Conservation (phyloP, 2,888 invertebrate species). For the Julus scanicus region DNA sequence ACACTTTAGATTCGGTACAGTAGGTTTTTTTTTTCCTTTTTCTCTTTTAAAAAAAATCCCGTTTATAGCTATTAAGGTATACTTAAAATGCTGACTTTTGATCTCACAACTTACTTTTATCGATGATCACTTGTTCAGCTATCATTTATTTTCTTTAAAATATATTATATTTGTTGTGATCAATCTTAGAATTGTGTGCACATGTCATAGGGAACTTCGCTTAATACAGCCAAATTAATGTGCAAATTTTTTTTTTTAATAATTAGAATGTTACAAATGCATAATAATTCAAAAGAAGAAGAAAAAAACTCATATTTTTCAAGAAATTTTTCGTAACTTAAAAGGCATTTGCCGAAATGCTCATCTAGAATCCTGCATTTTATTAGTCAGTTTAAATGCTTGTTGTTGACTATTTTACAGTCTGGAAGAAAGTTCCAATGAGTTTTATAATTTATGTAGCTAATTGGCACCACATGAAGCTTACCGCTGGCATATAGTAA, state of each 20-base stretch:
- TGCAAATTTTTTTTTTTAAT: constrained; percentile 1
- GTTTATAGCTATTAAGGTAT: constrained; percentile 38
- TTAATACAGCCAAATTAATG: constrained; percentile 16
- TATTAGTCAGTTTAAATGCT: background rate
- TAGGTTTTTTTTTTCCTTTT: background rate
- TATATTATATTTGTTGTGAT: constrained; percentile 42
- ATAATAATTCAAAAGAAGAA: background rate
- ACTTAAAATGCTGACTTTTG: constrained; percentile 36
- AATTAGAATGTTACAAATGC: background rate
- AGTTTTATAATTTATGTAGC: background rate
- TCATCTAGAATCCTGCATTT: background rate
- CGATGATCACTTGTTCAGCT: constrained; percentile 39
- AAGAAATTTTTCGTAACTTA: background rate
- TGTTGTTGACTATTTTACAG: background rate
- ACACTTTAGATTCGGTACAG: background rate
- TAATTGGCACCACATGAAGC: background rate
- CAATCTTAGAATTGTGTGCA: background rate
- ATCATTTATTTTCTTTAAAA: background rate
- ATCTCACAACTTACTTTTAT: constrained; percentile 29
- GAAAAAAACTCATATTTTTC: background rate
- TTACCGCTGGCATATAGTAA: background rate
- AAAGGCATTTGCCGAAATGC: background rate
- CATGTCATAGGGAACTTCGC: background rate
- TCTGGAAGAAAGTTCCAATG: background rate
- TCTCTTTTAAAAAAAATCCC: background rate